phyloP scores from a whole-genome alignment of 2,797 vertebrate genomes.

The Loris lydekkerianus region DNA sequence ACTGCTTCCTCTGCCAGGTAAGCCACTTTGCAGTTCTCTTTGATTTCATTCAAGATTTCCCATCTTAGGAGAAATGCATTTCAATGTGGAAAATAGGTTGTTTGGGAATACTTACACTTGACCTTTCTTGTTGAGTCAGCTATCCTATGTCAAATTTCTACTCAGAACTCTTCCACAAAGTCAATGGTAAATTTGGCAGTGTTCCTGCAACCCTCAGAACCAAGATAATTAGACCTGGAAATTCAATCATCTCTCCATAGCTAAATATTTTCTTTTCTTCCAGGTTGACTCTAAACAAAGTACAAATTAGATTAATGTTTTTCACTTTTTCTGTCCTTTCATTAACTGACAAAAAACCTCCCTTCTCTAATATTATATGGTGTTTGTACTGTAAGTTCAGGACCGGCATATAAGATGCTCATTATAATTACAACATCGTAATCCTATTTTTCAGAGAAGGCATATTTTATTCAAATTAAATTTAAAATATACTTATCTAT shows the following conservation, averaged over 20 bases:
- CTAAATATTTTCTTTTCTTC: constrained; percentile 70
- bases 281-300: constrained; percentile 45
- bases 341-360: background rate
- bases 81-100: constrained; percentile 78
- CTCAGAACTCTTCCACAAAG: constrained; percentile 38
- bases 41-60: constrained; percentile 73
- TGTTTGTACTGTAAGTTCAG: background rate
- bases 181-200: constrained; percentile 66
- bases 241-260: constrained; percentile 11
- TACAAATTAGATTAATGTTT: constrained; percentile 26
- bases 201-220: constrained; percentile 53
- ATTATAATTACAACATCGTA: background rate
- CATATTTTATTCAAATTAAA: background rate
- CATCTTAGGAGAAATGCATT: constrained; percentile 69
- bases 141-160: constrained; percentile 61
- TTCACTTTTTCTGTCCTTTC: background rate
- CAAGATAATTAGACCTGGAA: constrained; percentile 53
- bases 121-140: constrained; percentile 68
- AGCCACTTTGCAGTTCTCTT: constrained; percentile 70
- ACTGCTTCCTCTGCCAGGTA: constrained; percentile 81
- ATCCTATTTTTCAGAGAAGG: background rate
- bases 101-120: constrained; percentile 72
- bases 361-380: background rate
- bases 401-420: background rate
- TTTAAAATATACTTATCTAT: background rate